Evolutionary conservation across 2,797 vertebrate species (phyloP), one percentile per base, ranked within the genome.

Genomic region (Enteromius thamalakanensis): DNA sequence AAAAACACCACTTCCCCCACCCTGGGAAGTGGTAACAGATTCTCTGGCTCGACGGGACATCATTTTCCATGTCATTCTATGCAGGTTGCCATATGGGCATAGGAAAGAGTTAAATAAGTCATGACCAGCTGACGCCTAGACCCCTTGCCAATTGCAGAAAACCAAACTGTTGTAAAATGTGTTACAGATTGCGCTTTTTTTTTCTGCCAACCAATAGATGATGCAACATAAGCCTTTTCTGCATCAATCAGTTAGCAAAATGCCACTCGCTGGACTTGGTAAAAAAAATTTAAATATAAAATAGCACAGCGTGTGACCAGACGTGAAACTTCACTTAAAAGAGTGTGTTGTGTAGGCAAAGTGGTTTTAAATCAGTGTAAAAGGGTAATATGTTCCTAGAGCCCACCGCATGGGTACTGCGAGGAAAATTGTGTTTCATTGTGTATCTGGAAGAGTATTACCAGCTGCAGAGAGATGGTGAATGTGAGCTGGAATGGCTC

Each of bases 21-120:
- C 42, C 51, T 60, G 84, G 90, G 90, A 90, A 86, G 53, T 55
- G 88, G 87, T 84, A 89, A 90, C 89, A 88, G 84, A 81, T 89
- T 91, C 90, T 89, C 80, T 74, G 76, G 32, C 87, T 85, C 87
- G 81, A 88, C 81, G 84, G 87, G 87, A 84, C 78, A 85, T 86
- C 77, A 86, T 89, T 88, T 88, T 85, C 88, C 90, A 86, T 91
- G 92, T 91, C 91, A 90, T 86, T 80, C 80, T 83, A 29, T 87
- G 87, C 89, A 81, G 77, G 87, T 80, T 90, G 88, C 91, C 94
- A 94, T 94, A 94, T 93, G 94, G 93, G 90, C 88, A 90, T 76
- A 88, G 89, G 92, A 92, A 94, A 91, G 88, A 90, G 90, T 91
- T 94, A 91, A 94, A 94, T 94, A 94, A 94, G 89, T 93, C 87